Evolutionary conservation across 30 jellyfish, hydroid and myxozoan species (phyloP).

Genomic region (Euphysa ruthae): DNA sequence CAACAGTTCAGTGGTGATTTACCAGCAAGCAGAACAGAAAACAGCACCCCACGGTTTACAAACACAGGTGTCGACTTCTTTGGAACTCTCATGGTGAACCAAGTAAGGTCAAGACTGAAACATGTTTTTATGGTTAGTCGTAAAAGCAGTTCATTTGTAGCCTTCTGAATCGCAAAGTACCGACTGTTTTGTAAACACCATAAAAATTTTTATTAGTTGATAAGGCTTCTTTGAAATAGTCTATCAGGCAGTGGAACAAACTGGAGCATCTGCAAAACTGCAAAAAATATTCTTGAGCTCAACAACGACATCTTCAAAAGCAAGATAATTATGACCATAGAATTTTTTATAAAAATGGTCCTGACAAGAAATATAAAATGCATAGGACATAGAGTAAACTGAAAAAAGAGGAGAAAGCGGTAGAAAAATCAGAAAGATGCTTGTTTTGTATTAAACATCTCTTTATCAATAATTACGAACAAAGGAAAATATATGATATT

Average conservation of each 20-base stretch:
- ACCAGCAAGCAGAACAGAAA: conserved; percentile 1
- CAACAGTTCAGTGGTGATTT: conserved; percentile 21
- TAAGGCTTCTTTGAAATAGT: conserved; percentile 15
- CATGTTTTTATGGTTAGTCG: background rate
- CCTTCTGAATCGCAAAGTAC: conserved; percentile 24
- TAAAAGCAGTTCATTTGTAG: conserved; percentile 33
- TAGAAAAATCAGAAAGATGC: no score
- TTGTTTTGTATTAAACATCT: no score
- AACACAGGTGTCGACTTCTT: conserved; percentile 25
- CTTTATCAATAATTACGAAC: no score
- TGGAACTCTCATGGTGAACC: conserved; percentile 21
- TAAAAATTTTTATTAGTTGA: conserved; percentile 12
- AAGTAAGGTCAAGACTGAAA: background rate
- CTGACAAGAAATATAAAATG: no score
- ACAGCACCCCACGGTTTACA: conserved; percentile 1
- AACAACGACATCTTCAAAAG: no score
- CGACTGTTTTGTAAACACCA: conserved; percentile 15
- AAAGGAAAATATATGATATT: no score
- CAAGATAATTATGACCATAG: no score
- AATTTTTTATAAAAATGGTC: no score
- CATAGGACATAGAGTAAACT: no score
- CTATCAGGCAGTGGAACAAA: conserved; percentile 20
- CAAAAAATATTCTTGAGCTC: background rate
- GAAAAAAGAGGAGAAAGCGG: no score
- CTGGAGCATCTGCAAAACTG: conserved; percentile 4